Conservation (phyloP, 2,113 vertebrate species). For the Rafetus swinhoei region DNA sequence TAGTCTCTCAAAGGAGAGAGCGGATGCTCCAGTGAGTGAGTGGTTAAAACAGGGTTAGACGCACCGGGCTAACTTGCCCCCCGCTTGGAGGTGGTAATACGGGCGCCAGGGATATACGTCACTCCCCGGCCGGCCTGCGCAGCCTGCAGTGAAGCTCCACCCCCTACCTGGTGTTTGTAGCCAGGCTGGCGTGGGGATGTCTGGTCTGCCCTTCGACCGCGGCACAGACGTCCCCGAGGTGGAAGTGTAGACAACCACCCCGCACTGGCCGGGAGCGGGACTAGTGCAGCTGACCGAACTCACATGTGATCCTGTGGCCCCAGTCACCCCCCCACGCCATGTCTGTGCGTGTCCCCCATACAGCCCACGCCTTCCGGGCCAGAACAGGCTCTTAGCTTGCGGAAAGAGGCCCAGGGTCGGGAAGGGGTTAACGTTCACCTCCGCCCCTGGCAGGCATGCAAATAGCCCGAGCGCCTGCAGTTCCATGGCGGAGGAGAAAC, state of each 20-base stretch:
- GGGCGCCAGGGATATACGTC: neutral
- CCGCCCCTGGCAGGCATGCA: neutral
- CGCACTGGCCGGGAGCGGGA: neutral
- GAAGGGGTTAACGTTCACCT: neutral
- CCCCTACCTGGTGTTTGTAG: neutral
- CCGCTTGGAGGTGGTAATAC: neutral
- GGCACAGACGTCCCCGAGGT: neutral
- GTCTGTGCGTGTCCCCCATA: neutral
- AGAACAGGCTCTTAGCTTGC: neutral
- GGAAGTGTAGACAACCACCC: neutral
- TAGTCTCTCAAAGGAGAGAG: neutral
- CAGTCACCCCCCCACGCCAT: neutral
- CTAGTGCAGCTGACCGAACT: neutral
- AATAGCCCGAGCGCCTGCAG: neutral
- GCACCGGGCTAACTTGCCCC: no score
- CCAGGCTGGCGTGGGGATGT: neutral
- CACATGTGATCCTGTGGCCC: neutral
- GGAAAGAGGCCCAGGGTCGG: no score
- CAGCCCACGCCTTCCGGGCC: neutral
- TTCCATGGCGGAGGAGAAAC: fast-evolving
- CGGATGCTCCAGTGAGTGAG: neutral
- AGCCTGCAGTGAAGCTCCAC: neutral
- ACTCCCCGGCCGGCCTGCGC: neutral
- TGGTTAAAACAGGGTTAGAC: neutral
- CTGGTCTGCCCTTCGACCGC: neutral